Conservation (phyloP, 2,113 vertebrate genomes). For the Sitta europaea region DNA sequence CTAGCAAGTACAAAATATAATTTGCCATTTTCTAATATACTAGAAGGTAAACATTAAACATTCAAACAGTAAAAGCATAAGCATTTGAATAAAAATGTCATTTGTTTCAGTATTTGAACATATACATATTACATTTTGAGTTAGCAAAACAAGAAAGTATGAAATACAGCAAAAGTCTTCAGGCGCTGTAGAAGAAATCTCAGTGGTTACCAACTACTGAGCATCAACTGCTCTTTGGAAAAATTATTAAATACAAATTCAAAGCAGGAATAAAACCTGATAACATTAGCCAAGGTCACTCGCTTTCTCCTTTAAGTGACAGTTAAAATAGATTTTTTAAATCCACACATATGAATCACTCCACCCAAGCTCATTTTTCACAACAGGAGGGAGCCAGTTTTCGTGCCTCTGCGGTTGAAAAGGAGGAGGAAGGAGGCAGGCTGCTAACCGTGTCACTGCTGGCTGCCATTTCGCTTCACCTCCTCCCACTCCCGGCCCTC, state of each 20-base stretch:
- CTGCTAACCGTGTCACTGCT: neutral
- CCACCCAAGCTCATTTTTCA: neutral
- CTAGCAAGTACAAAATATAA: neutral
- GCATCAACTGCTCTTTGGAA: neutral
- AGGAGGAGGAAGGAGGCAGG: neutral
- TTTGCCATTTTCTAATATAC: neutral
- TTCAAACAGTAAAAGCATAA: neutral
- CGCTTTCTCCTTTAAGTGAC: neutral
- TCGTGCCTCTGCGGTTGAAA: accelerated
- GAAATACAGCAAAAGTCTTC: neutral
- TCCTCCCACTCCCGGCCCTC: neutral
- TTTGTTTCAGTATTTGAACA: neutral
- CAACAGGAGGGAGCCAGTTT: neutral
- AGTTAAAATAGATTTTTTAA: neutral
- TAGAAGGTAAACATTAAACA: neutral
- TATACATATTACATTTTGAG: neutral
- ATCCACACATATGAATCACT: neutral
- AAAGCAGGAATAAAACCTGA: neutral
- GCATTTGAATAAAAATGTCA: neutral
- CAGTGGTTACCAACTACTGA: neutral
- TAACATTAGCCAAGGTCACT: neutral
- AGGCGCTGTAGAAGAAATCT: neutral
- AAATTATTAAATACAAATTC: neutral
- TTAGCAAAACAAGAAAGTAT: neutral
- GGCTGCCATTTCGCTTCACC: accelerated